Evolutionary conservation across 2,113 vertebrate genomes (phyloP).

Genomic region (Rousettus leschenaultii): DNA sequence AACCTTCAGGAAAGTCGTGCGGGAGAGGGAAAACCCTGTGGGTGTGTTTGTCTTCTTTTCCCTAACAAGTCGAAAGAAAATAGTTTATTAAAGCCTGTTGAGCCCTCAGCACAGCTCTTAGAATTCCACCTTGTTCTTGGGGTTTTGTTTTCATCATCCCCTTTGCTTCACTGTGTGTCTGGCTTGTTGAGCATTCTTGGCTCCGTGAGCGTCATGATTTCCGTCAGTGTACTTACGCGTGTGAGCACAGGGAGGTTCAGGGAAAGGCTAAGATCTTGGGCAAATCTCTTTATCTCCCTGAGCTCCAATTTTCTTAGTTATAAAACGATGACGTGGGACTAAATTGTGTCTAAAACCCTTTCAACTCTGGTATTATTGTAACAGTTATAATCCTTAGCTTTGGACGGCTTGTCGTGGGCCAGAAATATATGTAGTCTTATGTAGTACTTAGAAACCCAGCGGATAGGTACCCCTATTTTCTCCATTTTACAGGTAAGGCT

Average conservation of each 20-base stretch:
- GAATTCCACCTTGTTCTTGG: background rate
- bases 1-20: slow-evolving; percentile 5
- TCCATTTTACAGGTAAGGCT: background rate
- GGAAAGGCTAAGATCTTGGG: background rate
- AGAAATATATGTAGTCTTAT: background rate
- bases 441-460: background rate
- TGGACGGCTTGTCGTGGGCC: background rate
- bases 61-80: background rate
- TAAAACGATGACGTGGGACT: background rate
- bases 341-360: background rate
- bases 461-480: background rate
- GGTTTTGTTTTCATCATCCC: background rate
- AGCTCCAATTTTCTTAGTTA: background rate
- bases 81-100: background rate
- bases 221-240: background rate
- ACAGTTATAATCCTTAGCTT: background rate
- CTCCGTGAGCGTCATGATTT: background rate
- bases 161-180: background rate
- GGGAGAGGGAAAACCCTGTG: fast-evolving
- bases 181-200: background rate
- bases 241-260: background rate
- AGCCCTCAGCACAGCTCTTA: background rate
- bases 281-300: background rate
- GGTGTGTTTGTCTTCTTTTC: background rate
- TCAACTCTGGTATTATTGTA: background rate